A percentile compares a stretch with the other conserved stretches of the same genome.
Conservation (phyloP, 2,888 invertebrate species). For the Parapristionchus giblindavisi region DNA sequence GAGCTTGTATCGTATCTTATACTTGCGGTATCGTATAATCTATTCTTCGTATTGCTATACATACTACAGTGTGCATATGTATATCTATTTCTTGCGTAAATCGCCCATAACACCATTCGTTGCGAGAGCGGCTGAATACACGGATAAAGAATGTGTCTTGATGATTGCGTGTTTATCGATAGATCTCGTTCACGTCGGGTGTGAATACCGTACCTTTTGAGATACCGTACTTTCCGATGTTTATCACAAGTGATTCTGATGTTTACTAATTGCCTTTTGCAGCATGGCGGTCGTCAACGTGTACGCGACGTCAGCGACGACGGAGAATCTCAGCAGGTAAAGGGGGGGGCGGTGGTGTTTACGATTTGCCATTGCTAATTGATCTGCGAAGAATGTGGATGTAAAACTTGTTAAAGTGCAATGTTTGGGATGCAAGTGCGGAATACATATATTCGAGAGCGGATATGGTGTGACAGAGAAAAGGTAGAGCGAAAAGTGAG, state of each 20-base stretch:
- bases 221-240: not conserved
- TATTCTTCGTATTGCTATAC: no score
- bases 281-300: slow-evolving; percentile 62
- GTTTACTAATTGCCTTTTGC: not conserved
- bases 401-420: no score
- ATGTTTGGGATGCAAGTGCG: no score
- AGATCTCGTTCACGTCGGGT: slow-evolving; percentile 9
- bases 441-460: no score
- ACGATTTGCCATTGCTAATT: not conserved
- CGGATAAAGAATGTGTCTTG: slow-evolving; percentile 15
- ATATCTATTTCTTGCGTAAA: no score
- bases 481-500: no score
- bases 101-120: no score
- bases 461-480: no score
- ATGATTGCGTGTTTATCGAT: not conserved
- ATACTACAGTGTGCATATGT: no score
- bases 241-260: not conserved
- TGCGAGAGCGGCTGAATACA: no score
- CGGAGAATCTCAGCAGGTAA: slow-evolving; percentile 57
- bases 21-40: no score
- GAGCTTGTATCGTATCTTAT: no score
- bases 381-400: not conserved
- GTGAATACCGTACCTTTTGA: not conserved
- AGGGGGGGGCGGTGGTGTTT: not conserved
- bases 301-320: slow-evolving; percentile 65